Evolutionary conservation across 2,113 vertebrate species (phyloP).

Genomic region (Platanista minor): DNA sequence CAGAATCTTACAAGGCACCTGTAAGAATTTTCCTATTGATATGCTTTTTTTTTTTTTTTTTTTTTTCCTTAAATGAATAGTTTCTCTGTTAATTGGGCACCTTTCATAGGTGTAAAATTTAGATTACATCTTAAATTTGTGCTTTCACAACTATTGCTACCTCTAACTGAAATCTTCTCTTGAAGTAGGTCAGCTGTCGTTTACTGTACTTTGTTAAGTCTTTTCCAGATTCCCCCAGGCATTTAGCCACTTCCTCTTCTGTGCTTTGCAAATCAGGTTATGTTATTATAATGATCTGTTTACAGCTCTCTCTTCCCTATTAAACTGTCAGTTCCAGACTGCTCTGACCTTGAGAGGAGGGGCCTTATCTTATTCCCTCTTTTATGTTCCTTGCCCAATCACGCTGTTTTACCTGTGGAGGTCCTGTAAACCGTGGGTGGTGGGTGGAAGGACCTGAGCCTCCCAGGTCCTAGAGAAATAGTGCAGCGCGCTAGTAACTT

Average conservation of each 20-base stretch:
- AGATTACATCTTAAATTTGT: background rate
- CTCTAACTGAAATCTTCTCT: background rate
- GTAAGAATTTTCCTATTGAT: background rate
- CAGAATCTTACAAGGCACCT: background rate
- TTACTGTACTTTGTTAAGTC: background rate
- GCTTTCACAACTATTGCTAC: background rate
- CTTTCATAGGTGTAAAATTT: background rate
- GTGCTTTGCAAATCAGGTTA: slow-evolving; percentile 29
- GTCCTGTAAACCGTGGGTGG: background rate
- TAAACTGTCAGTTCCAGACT: slow-evolving; percentile 28
- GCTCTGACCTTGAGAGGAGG: background rate
- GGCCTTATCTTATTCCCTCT: background rate
- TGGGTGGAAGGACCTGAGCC: background rate
- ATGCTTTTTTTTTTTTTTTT: background rate
- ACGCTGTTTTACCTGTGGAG: background rate
- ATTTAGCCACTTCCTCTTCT: slow-evolving; percentile 38
- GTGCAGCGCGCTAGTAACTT: background rate
- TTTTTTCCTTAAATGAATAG: background rate
- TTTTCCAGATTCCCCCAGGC: background rate
- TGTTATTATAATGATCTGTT: slow-evolving; percentile 58
- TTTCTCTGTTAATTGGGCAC: background rate
- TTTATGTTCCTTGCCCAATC: background rate
- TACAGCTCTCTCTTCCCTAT: background rate
- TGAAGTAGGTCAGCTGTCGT: background rate
- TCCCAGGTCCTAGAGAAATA: background rate